Base-by-base conservation (phyloP, 2,113 vertebrate genomes). In the Notechis scutatus region DNA sequence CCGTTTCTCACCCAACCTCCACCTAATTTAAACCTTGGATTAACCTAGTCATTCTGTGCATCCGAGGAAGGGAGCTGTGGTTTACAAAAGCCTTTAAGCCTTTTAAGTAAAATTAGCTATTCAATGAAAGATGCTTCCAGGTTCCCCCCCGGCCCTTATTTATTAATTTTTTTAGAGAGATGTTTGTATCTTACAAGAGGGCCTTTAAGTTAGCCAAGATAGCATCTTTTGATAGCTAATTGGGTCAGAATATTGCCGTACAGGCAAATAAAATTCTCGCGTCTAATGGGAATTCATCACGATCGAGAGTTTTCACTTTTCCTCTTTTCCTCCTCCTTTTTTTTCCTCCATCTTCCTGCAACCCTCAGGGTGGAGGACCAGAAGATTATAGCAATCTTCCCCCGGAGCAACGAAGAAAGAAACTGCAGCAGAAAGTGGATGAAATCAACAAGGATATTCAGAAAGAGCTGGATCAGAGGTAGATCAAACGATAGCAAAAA, bases 321-420 rank as follows among this genome's bases (percentile, higher is more conserved):
- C 34, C 23, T 12, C 59, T 18, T 18, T 26, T 29, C 24, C 4
- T 21, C 9, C 55, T 90, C 8, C 47, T 90, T 64, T 26, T 24
- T 3, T 64, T 64, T 64, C 10, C 10, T 3, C 2, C 2, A 23
- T 23, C 4, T 26, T 29, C 56, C 21, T 91, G n/a, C 54, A 95
- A 11, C 96, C 61, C 69, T n/a, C 96, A 99, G 99, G 99, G 99
- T 42, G 98, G 98, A 0, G 98, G 98, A n/a, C 99, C 99, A 0
- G 99, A 99, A 94, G 99, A 99, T 95, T 99, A 99, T 97, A 99
- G 99, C 97, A 98, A 99, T 96, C 98, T 99, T 86, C 99, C 99
- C 0, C 99, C 99, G 0, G 99, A 99, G 94, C 99, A 99, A 95
- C 98, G 99, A 87, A 98, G 99, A 96, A 99, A 99, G 97, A 99